These are phyloP conservation scores for Heliconius ethilla DNA, from an alignment of 2,888 invertebrate genomes.

Conservation along the genomic window DNA sequence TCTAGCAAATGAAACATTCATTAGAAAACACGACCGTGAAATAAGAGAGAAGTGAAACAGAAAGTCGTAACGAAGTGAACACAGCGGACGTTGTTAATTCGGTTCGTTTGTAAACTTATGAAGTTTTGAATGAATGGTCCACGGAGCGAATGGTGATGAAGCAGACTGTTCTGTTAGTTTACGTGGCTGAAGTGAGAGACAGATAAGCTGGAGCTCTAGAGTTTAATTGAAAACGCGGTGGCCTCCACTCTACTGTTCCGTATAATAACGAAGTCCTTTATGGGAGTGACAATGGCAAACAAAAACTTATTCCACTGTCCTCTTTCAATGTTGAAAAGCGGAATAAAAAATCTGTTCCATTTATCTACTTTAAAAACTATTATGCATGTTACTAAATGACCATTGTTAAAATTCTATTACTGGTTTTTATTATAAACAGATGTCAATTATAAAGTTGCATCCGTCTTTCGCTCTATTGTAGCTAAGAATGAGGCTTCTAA, in stretches of 20 bases:
- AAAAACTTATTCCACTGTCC: constrained; percentile 26
- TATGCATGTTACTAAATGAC: not conserved
- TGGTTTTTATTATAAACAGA: not conserved
- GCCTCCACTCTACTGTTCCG: constrained; percentile 14
- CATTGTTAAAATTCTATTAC: not conserved
- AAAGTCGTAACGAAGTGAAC: constrained; percentile 16
- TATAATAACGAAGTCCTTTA: constrained; percentile 28
- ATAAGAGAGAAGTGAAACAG: constrained; percentile 1
- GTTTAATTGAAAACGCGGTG: constrained; percentile 17
- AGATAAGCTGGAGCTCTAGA: not conserved
- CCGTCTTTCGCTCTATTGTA: not conserved
- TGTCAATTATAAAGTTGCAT: not conserved
- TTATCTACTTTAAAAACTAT: not conserved
- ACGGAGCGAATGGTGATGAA: not conserved
- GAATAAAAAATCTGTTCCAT: not conserved
- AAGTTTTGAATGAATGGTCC: constrained; percentile 2
- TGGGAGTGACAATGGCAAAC: constrained; percentile 24
- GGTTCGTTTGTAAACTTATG: not conserved
- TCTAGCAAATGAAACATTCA: not conserved
- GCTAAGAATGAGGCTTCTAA: too few species aligned
- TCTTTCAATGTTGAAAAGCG: constrained; percentile 3
- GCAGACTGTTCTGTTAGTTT: not conserved
- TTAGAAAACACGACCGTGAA: not conserved
- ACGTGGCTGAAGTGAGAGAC: not conserved
- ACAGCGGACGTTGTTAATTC: not conserved